Percentiles rank a stretch among this genome's conserved stretches.
Evolutionary conservation across 30 jellyfish, hydroid and myxozoan genomes (phyloP).

Genomic region (Euphysa ruthae): DNA sequence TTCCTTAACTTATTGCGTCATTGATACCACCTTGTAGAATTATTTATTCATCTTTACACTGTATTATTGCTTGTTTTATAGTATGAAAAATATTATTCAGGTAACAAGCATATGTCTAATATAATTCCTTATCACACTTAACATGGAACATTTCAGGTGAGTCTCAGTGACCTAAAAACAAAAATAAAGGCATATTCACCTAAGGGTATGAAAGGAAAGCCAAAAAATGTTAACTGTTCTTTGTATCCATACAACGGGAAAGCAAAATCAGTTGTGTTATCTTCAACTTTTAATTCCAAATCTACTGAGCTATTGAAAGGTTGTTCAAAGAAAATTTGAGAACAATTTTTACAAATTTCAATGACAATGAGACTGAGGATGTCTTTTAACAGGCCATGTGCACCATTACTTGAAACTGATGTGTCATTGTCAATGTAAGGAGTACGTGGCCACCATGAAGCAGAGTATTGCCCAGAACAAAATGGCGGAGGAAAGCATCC

Average conservation of each 20-base stretch:
- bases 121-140: too few relatives aligned
- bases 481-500: slow-evolving; percentile 87
- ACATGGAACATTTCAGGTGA: too few relatives aligned
- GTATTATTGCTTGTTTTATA: too few relatives aligned
- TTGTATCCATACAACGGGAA: slow-evolving; percentile 85
- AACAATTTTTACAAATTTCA: slow-evolving; percentile 63
- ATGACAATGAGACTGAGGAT: slow-evolving; percentile 45
- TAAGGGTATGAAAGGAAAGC: slow-evolving; percentile 70
- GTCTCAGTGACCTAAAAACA: too few relatives aligned
- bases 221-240: slow-evolving; percentile 75
- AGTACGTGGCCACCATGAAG: slow-evolving; percentile 90
- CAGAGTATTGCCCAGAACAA: slow-evolving; percentile 77
- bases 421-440: too few relatives aligned
- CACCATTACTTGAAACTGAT: slow-evolving; percentile 34
- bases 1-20: too few relatives aligned
- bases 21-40: too few relatives aligned
- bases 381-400: slow-evolving; percentile 75
- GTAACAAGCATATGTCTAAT: too few relatives aligned
- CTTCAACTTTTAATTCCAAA: slow-evolving; percentile 50
- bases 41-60: too few relatives aligned
- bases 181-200: slow-evolving; percentile 58
- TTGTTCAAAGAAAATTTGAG: slow-evolving; percentile 47
- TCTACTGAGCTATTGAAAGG: slow-evolving; percentile 70
- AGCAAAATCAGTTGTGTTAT: slow-evolving; percentile 66
- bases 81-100: too few relatives aligned